Conservation (phyloP, 2,113 vertebrate species). For the Chrysochloris asiatica region DNA sequence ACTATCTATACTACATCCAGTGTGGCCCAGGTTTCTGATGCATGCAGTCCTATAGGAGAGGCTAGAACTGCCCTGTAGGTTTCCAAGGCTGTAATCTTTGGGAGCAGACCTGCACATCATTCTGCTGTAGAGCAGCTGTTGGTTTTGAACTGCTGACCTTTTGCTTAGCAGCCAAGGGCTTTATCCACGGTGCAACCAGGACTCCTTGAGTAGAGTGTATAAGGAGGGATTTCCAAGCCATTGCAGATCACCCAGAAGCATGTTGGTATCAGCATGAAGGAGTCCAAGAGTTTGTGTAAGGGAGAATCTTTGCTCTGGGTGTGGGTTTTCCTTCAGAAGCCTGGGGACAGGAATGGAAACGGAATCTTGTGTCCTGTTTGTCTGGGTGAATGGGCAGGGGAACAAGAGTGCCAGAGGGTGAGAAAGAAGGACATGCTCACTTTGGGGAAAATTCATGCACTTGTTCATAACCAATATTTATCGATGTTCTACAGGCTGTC, state of each 20-base stretch:
- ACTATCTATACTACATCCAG: neutral
- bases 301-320: neutral
- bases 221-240: neutral
- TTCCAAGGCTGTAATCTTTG: too few relatives aligned
- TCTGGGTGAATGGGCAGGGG: neutral
- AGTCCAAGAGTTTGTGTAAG: rapidly evolving
- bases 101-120: too few relatives aligned
- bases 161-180: too few relatives aligned
- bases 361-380: neutral
- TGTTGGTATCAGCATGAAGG: rapidly evolving
- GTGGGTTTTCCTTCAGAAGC: neutral
- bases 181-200: too few relatives aligned
- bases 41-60: neutral
- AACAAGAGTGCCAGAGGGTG: neutral
- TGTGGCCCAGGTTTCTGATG: rapidly evolving
- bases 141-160: neutral
- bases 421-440: neutral
- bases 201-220: neutral
- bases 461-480: neutral
- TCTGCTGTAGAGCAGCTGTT: neutral
- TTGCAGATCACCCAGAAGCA: neutral
- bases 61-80: neutral
- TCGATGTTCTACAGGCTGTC: neutral
- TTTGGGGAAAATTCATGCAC: neutral
- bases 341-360: neutral